phyloP scores from a whole-genome alignment of 2,113 vertebrate species.

The Ictidomys tridecemlineatus region DNA sequence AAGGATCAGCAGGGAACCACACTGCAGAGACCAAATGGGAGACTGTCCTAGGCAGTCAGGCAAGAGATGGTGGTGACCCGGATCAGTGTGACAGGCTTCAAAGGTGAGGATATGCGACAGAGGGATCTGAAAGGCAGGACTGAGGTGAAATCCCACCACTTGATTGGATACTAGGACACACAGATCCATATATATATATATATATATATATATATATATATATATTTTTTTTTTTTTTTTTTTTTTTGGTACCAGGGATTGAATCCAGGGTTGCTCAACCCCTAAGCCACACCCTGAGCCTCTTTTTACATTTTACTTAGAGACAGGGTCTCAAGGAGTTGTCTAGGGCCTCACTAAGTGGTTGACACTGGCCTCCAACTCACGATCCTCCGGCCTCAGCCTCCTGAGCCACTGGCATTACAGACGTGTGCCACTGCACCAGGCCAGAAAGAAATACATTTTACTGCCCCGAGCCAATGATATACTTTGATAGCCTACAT shows the following conservation, averaged over 20 bases:
- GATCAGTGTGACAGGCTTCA: not conserved
- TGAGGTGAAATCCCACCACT: not conserved
- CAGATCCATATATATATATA: not conserved
- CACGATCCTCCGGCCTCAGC: no score
- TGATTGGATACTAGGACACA: not conserved
- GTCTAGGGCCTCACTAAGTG: no score
- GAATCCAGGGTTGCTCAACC: no score
- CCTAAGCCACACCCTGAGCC: no score
- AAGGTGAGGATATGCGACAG: not conserved
- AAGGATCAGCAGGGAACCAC: not conserved
- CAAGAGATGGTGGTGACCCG: not conserved
- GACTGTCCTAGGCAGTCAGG: not conserved
- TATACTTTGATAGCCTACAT: not conserved
- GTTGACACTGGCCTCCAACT: no score
- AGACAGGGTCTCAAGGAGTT: no score
- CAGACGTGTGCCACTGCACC: no score
- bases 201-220: no score
- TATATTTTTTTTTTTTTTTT: no score
- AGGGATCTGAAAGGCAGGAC: not conserved
- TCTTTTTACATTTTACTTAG: no score
- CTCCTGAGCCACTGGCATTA: no score
- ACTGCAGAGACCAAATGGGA: not conserved
- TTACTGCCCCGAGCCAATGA: not conserved
- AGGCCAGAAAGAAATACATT: not conserved
- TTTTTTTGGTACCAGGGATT: no score